Percentiles rank a stretch among this genome's conserved stretches.
phyloP scores from a whole-genome alignment of 2,797 vertebrate species.

The Gastrophryne carolinensis region DNA sequence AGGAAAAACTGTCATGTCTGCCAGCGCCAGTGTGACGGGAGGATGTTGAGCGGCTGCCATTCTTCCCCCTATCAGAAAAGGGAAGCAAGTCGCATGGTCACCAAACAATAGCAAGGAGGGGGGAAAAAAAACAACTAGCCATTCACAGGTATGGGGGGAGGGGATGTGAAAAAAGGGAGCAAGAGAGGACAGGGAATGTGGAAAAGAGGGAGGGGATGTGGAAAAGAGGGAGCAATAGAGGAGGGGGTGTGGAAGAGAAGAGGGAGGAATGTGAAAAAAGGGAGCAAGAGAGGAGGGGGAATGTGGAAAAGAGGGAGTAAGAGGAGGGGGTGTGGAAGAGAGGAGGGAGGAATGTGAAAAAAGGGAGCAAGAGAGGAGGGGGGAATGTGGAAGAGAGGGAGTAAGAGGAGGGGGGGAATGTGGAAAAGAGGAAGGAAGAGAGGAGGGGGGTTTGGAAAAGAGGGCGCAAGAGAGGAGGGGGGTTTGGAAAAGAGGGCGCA shows the following conservation, averaged over 20 bases:
- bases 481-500: too few species aligned
- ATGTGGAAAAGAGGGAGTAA: neutral
- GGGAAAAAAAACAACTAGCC: neutral
- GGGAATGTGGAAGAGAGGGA: too few species aligned
- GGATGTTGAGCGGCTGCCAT: conserved; percentile 1
- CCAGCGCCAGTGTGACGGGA: conserved; percentile 17
- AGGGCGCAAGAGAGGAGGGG: too few species aligned
- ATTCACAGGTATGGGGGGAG: neutral
- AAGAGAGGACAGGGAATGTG: neutral
- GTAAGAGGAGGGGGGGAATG: too few species aligned
- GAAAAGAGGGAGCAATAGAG: neutral
- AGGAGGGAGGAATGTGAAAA: too few species aligned
- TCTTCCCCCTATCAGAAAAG: conserved; percentile 25
- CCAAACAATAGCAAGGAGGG: neutral
- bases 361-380: too few species aligned
- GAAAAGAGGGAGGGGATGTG: neutral
- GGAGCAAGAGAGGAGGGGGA: neutral
- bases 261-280: neutral
- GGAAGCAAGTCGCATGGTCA: neutral
- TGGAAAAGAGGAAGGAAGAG: too few species aligned
- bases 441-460: too few species aligned
- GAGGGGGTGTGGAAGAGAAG: neutral
- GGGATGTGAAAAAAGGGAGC: neutral
- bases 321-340: too few species aligned
- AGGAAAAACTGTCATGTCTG: conserved; percentile 20